Conservation (phyloP, 1,140 invertebrate species). For the Chironomus tepperi region DNA sequence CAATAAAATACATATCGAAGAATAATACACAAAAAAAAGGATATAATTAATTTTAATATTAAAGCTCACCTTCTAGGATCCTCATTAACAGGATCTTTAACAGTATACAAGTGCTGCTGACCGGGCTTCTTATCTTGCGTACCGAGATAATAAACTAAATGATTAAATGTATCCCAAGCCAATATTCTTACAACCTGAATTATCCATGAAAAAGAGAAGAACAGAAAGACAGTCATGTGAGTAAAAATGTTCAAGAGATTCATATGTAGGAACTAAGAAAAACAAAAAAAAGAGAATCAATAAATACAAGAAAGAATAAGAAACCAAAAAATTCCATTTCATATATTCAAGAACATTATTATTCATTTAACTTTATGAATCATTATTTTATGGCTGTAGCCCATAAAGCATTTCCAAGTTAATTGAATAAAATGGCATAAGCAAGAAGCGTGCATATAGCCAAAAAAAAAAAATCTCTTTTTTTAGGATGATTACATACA, state of each 20-base stretch:
- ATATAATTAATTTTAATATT: too few relatives aligned
- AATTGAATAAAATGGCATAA: constrained; percentile 22
- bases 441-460: constrained; percentile 4
- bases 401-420: constrained; percentile 15
- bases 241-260: not conserved
- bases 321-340: too few relatives aligned
- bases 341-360: not conserved
- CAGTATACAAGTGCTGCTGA: constrained; percentile 76
- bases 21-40: too few relatives aligned
- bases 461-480: not conserved
- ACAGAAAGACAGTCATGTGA: not conserved
- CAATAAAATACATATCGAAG: too few relatives aligned
- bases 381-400: constrained; percentile 25
- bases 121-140: constrained; percentile 72
- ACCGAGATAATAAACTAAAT: constrained; percentile 75
- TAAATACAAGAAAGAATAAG: not conserved
- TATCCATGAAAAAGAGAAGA: not conserved
- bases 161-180: constrained; percentile 73
- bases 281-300: not conserved
- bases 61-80: constrained; percentile 49
- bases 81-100: constrained; percentile 59
- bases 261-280: not conserved
- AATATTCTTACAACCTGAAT: constrained; percentile 60
- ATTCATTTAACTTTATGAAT: constrained; percentile 24
- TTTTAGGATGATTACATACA: not conserved